Evolutionary conservation across 2,888 invertebrate genomes (phyloP), one percentile per base, ranked within the genome.

Genomic region (Brachycybe producta): DNA sequence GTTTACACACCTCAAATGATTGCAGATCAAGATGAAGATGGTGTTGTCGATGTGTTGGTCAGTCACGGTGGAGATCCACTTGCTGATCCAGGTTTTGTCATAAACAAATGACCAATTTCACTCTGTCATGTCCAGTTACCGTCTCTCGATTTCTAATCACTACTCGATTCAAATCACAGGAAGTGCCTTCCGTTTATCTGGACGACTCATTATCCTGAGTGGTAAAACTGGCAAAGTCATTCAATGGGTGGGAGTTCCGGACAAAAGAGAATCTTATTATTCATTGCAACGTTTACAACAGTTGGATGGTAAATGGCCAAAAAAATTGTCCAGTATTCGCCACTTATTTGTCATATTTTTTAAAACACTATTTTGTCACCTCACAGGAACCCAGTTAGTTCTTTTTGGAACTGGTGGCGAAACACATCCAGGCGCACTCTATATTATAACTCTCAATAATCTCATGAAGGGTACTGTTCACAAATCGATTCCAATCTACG

Each of bases 321-420:
- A 7, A 13, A 5, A 5, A 23, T 7, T 7, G n/a, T 4, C 21
- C 11, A 45, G 35, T 4, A 13, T 17, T 2, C 19, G 19, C 11
- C 11, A 8, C n/a, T n/a, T n/a, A n/a, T n/a, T n/a, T n/a, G n/a
- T 46, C 35, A 13, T 5, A 5, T 36, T 7, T 27, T 27, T 42
- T 27, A 13, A 17, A 42, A 21, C 28, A 21, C 13, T 17, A 32
- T 27, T 17, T 52, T 52, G 54, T 26, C 54, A 56, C 23, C 32
- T 48, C 34, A 62, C 62, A 52, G 67, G 78, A n/a, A 75, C 64
- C 34, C 73, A 74, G 54, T 65, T 74, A 45, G 71, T 84, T 32
- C 63, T 85, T 46, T 76, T 82, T 59, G 79, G 82, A 13, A 83
- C 84, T 0, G 84, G 82, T 1, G 80, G 80, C 2, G 80, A 82